Conservation (phyloP, 1,140 invertebrate species). For the Alviniconcha marisindica region DNA sequence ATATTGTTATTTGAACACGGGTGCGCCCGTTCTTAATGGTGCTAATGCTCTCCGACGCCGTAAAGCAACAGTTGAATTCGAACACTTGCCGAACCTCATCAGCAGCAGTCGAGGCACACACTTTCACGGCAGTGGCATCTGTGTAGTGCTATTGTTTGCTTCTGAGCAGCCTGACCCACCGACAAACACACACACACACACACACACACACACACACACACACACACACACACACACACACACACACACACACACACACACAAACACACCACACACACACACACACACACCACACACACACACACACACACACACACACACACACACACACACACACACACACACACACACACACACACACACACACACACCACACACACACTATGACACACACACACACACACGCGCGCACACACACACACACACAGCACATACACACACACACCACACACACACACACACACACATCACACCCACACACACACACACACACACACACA, state of each 20-base stretch:
- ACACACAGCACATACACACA: neutral
- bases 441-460: neutral
- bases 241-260: neutral
- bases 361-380: neutral
- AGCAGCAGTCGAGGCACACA: too few relatives aligned
- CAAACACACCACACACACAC: neutral
- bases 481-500: neutral
- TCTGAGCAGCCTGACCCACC: too few relatives aligned
- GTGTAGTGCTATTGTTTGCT: too few relatives aligned
- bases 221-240: neutral
- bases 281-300: neutral
- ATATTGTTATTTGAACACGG: too few relatives aligned
- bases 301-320: neutral
- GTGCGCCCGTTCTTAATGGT: too few relatives aligned
- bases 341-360: too few relatives aligned
- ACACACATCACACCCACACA: neutral
- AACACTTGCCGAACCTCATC: too few relatives aligned
- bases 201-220: neutral
- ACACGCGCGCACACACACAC: constrained; percentile 7
- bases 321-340: neutral
- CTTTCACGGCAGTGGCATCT: too few relatives aligned
- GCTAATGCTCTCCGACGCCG: too few relatives aligned
- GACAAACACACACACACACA: neutral
- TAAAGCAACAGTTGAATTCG: too few relatives aligned
- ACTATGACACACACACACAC: neutral